Evolutionary conservation across 2,797 vertebrate genomes (phyloP), one percentile per base, ranked within the genome.

Genomic region (Takifugu rubripes): DNA sequence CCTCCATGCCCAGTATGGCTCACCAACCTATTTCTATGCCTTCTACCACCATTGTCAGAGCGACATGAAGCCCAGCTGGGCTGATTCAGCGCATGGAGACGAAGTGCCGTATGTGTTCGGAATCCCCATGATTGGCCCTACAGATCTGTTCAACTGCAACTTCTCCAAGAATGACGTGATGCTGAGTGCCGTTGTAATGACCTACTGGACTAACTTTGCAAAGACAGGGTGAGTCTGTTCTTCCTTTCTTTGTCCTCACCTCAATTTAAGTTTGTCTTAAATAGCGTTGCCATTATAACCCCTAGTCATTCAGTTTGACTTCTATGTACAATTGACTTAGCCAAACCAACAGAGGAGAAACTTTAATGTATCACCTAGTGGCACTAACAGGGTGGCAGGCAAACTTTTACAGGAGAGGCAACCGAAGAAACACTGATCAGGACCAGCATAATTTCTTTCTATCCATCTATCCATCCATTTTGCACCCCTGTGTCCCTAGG

Each of bases 81-180:
- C 96, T 0, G 97, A 98, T 83, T 94, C 96, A 0, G 96, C 96
- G 9, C 96, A 99, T 0, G 97, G 97, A 0, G 97, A 99, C 7
- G 96, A 99, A 73, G 93, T 99, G 1, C 97, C 97, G 0, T 99
- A 98, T 0, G 96, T 98, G 0, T 98, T 99, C 24, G 96, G 97
- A 0, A 94, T 96, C 59, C 97, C 97, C 12, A 96, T 99, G 96
- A 92, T 96, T 0, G 95, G 95, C 1, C 94, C 95, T 1, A 95
- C 94, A 0, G 95, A 98, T 49, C 87, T 97, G 17, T 98, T 98
- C 82, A 95, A 94, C 82, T 99, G 96, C 68, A 98, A 99, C 83
- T 99, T 99, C 86, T 98, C 97, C 71, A 96, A 96, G 89, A 97
- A 98, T 0, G 96, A 98, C 0, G 95, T 98, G 53, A 98, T 98